Evolutionary conservation across 2,888 invertebrate species (phyloP), one percentile per base, ranked within the genome.

Genomic region (Ophion ellenae): DNA sequence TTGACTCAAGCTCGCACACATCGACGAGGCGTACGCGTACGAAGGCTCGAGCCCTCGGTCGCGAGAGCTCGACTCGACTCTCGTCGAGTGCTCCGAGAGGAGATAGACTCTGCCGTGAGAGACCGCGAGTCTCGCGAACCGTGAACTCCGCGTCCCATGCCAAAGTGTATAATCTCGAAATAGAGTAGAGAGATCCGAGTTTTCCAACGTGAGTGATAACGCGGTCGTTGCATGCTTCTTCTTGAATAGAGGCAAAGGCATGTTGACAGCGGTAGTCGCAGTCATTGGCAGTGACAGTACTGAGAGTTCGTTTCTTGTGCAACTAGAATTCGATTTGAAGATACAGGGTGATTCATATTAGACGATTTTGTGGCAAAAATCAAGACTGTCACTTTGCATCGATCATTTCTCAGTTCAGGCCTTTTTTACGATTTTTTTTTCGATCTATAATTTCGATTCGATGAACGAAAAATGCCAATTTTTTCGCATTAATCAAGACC

Each of bases 181-280:
- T 83, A 73, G 77, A 78, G 76, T 82, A 40, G 63, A 63, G 47
- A 67, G 69, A 61, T 64, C 73, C 73, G 73, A 78, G 80, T 61
- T 59, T 61, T 11, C 53, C 40, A 40, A 57, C 73, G 77, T 45
- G 66, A 81, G 83, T 84, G 86, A 87, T 88, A 88, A 88, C 85
- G 86, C 87, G 85, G 85, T 87, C 87, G 85, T 88, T 88, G 86
- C 81, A 84, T 74, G 86, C 80, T 81, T 86, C 74, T 81, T 45
- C 64, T 66, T 75, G 69, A 40, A 79, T 53, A 11, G 57, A 76
- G 70, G 45, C 47, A 73, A 75, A 81, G 59, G 79, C 57, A 80
- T 73, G 61, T 14, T 40, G 28, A 66, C 40, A 77, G 70, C 53
- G n/a, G 36, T 24, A 36, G 63, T 75, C 40, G 7, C 36, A 40